Evolutionary conservation across 2,797 vertebrate species (phyloP), one percentile per base, ranked within the genome.

Genomic region (Gambelia wislizenii): DNA sequence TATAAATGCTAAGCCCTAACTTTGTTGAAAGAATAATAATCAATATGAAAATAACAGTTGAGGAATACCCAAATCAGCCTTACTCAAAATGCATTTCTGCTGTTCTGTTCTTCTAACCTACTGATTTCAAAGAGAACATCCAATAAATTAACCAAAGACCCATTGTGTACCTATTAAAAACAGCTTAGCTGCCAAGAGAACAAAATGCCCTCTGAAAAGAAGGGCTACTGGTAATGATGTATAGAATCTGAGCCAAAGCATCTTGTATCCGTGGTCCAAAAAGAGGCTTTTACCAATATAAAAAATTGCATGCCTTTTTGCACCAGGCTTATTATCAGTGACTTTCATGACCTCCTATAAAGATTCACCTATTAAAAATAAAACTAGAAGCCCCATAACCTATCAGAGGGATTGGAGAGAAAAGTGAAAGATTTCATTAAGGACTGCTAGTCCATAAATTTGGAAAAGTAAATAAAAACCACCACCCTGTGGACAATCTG

Each of bases 401-500:
- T 82, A 54, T 14, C 49, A 82, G 52, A 52, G 25, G 27, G 13
- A 75, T 54, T 67, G 18, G 9, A 86, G 49, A 16, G 20, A 30
- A 82, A 75, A 64, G 42, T 39, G n/a, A 89, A 67, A 52, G 44
- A 86, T 82, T 86, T 83, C 79, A 89, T 83, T 84, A 75, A 74
- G 39, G 20, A 20, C 22, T 90, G 76, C 42, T 61, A 90, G 86
- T 84, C 82, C 82, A 85, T 84, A 85, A 84, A 90, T 80, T 74
- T 67, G 44, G 80, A 75, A 87, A 44, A 84, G 82, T 87, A 90
- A 87, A 84, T 87, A 90, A 87, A 87, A 87, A 87, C 79, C 78
- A 89, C 59, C 36, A 86, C 89, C 54, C 81, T 67, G 76, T 74
- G 85, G 82, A 84, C 54, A 87, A 85, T 64, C 36, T 80, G 30